Percentiles rank a stretch among this genome's conserved stretches.
Conservation (phyloP, 2,888 invertebrate species). For the Creontiades dilutus region DNA sequence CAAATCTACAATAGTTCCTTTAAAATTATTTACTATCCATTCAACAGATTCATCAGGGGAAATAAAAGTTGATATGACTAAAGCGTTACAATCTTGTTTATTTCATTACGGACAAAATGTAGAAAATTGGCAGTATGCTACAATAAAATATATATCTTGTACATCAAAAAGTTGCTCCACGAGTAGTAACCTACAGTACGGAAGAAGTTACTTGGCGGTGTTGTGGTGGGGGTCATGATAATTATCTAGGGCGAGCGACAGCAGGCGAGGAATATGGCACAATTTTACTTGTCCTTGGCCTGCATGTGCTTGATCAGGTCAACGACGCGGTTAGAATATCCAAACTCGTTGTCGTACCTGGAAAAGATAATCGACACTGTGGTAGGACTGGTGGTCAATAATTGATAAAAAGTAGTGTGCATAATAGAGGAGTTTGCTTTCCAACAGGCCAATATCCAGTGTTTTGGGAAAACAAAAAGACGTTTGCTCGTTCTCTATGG, state of each 20-base stretch:
- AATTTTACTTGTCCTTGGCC: constrained; percentile 65
- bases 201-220: background rate
- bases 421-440: too few species aligned
- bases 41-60: background rate
- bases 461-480: too few species aligned
- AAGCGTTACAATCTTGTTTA: background rate
- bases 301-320: constrained; percentile 96
- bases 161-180: background rate
- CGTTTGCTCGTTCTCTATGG: too few species aligned
- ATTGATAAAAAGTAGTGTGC: too few species aligned
- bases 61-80: background rate
- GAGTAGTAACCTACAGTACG: background rate
- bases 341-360: constrained; percentile 97
- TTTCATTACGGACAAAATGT: constrained; percentile 10
- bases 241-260: background rate
- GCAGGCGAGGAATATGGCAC: background rate
- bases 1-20: too few species aligned
- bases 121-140: constrained; percentile 25
- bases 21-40: too few species aligned
- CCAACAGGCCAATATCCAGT: too few species aligned
- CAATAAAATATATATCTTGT: constrained; percentile 10
- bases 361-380: constrained; percentile 54
- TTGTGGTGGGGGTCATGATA: background rate
- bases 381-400: too few species aligned
- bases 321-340: constrained; percentile 97